Evolutionary conservation across 2,888 invertebrate species (phyloP).

Genomic region (Temnothorax rugatulus): DNA sequence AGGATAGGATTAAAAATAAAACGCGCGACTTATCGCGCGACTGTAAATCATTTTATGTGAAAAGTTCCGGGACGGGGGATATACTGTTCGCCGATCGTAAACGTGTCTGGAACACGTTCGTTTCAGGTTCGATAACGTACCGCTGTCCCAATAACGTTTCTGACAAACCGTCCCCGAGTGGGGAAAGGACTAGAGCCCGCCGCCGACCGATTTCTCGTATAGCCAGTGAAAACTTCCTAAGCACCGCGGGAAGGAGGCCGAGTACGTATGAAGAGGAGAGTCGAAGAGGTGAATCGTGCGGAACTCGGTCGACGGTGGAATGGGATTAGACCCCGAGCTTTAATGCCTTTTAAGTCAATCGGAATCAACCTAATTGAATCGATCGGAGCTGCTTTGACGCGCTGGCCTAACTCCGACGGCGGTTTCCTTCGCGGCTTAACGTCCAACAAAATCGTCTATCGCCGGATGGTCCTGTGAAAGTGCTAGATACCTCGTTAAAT

Average conservation of each 20-base stretch:
- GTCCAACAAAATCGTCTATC: conserved; percentile 34
- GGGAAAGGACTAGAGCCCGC: conserved; percentile 22
- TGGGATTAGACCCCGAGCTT: conserved; percentile 51
- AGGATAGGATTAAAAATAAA: conserved; percentile 46
- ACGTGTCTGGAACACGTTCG: conserved; percentile 60
- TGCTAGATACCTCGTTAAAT: conserved; percentile 44
- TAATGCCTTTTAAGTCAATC: conserved; percentile 64
- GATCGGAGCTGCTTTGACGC: conserved; percentile 56
- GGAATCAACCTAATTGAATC: conserved; percentile 67
- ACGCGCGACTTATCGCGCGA: conserved; percentile 46
- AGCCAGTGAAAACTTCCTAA: conserved; percentile 57
- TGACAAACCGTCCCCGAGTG: conserved; percentile 56
- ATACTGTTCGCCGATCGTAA: conserved; percentile 59
- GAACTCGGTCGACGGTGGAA: conserved; percentile 47
- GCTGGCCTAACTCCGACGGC: conserved; percentile 30
- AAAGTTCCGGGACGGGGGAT: conserved; percentile 34
- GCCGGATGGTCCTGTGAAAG: conserved; percentile 1
- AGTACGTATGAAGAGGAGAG: conserved; percentile 41
- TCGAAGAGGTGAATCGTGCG: conserved; percentile 24
- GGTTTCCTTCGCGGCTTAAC: conserved; percentile 46
- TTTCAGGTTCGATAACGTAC: conserved; percentile 55
- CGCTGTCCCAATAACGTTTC: conserved; percentile 63
- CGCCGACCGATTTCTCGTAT: conserved; percentile 43
- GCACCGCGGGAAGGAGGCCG: conserved; percentile 51
- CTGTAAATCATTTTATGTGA: conserved; percentile 52